A percentile compares a stretch with the other conserved stretches of the same genome.
Conservation (phyloP, 1,140 invertebrate genomes). For the Pemphigus obesinymphae region DNA sequence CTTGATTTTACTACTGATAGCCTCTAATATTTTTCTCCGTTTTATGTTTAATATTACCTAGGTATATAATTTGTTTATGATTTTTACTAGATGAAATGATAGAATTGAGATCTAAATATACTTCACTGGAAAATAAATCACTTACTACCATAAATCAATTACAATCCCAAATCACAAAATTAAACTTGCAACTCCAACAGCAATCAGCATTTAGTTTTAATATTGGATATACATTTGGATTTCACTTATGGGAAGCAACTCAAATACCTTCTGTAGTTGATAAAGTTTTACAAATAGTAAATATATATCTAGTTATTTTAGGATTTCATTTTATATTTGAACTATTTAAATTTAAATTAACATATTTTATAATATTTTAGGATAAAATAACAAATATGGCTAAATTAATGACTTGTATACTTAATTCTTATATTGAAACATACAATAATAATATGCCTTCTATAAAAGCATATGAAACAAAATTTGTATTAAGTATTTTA, state of each 20-base stretch:
- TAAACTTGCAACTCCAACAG: neutral
- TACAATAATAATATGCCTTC: neutral
- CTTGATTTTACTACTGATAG: too few species aligned
- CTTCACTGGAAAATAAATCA: neutral
- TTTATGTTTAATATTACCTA: neutral
- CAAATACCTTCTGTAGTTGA: neutral
- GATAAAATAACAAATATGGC: neutral
- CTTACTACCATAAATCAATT: neutral
- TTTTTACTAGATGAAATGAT: neutral
- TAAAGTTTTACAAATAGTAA: constrained; percentile 3
- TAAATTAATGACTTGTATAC: neutral
- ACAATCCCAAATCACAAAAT: neutral
- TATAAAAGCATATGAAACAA: neutral
- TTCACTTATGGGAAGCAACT: neutral
- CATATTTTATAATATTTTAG: neutral
- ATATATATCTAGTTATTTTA: neutral
- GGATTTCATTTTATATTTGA: too few species aligned
- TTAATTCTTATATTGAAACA: neutral
- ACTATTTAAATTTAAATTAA: neutral
- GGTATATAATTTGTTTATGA: neutral
- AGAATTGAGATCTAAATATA: neutral
- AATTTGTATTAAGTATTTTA: neutral
- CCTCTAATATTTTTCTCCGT: neutral
- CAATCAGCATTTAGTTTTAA: neutral
- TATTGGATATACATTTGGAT: neutral